Conservation (phyloP, 2,888 invertebrate genomes). For the Drosophila borborema region DNA sequence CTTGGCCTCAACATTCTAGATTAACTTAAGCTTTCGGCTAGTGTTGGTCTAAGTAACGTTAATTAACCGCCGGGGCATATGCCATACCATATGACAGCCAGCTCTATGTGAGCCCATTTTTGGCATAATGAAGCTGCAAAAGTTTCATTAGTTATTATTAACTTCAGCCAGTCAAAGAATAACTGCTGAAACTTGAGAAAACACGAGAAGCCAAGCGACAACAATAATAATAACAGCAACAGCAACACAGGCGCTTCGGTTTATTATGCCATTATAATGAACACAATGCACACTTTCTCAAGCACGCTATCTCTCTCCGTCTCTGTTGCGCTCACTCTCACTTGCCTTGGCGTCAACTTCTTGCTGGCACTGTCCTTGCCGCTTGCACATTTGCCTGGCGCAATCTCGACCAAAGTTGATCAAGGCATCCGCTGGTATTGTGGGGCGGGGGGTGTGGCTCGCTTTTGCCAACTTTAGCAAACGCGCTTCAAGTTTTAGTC, state of each 20-base stretch:
- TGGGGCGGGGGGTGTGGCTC: constrained; percentile 24
- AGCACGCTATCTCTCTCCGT: constrained; percentile 5
- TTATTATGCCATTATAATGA: constrained; percentile 80
- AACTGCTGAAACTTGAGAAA: constrained; percentile 47
- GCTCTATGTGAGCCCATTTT: constrained; percentile 4
- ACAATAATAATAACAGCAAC: constrained; percentile 21
- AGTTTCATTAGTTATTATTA: constrained; percentile 56
- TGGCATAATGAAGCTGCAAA: constrained; percentile 54
- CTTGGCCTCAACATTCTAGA: neutral
- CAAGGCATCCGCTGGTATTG: constrained; percentile 34
- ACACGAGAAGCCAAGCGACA: constrained; percentile 41
- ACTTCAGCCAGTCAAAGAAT: constrained; percentile 44
- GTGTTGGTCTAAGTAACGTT: constrained; percentile 30
- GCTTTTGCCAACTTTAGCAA: constrained; percentile 58
- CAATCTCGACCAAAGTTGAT: constrained; percentile 68
- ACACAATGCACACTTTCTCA: constrained; percentile 73
- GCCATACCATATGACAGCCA: constrained; percentile 5
- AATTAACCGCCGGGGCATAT: constrained; percentile 46
- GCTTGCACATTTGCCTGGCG: constrained; percentile 71
- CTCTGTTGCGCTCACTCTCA: neutral
- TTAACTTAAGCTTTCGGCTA: constrained; percentile 11
- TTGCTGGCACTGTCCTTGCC: constrained; percentile 63
- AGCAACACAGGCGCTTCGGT: constrained; percentile 55
- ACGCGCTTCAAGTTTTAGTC: constrained; percentile 64
- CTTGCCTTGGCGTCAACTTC: constrained; percentile 54